Percentiles rank a stretch among this genome's conserved stretches.
Conservation (phyloP, 2,797 vertebrate species). For the Gallinago solitaria region DNA sequence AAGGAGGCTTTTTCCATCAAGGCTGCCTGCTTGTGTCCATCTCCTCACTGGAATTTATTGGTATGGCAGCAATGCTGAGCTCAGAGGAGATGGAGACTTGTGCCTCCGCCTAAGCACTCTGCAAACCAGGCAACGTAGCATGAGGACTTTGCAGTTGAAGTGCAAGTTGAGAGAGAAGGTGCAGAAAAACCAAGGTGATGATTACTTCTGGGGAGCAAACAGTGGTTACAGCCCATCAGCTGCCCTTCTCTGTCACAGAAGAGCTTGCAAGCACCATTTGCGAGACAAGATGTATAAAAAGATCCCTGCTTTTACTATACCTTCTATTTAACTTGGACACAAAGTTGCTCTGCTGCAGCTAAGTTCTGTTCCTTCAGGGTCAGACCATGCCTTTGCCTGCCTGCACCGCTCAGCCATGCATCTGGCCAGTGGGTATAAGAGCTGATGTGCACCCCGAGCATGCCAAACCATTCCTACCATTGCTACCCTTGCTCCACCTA, state of each 20-base stretch:
- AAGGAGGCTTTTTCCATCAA: background rate
- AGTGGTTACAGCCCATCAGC: background rate
- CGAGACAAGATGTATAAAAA: background rate
- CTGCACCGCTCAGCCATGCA: background rate
- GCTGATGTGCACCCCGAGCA: background rate
- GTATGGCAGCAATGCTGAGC: background rate
- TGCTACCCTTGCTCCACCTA: background rate
- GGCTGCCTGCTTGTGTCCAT: background rate
- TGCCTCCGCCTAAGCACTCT: background rate
- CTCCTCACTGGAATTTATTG: accelerated
- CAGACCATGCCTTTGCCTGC: background rate
- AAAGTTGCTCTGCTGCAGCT: background rate
- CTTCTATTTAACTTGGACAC: background rate
- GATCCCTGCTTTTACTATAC: background rate
- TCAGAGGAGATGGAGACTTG: accelerated
- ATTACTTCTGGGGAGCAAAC: accelerated
- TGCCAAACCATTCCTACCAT: background rate
- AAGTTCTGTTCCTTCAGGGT: background rate
- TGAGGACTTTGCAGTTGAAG: background rate
- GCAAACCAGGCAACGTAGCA: accelerated
- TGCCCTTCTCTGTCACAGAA: background rate
- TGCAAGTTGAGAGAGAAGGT: background rate
- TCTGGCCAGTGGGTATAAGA: background rate
- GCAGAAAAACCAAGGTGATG: background rate
- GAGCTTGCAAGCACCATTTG: background rate